Base-by-base conservation (phyloP, 1,140 invertebrate species). In the Drosophila elegans region DNA sequence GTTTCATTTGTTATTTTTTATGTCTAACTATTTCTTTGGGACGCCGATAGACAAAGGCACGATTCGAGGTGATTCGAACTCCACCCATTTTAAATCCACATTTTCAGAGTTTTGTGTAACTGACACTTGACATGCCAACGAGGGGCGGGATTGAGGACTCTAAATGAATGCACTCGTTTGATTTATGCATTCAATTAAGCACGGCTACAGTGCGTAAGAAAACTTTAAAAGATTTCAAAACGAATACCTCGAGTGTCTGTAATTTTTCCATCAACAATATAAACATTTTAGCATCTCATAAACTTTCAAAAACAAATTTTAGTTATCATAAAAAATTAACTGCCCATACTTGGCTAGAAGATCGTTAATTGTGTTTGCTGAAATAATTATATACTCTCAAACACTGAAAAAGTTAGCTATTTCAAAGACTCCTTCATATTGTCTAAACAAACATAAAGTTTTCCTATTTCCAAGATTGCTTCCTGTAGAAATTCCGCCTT, bases 111-210 rank as follows among this genome's bases (percentile, higher is more conserved):
- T 84, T 80, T 74, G 68, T 59, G 67, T 45, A 69, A 64, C 78
- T 88, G 83, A 86, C 83, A 86, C 75, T 82, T 88, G 83, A 88
- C 83, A 88, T 82, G 82, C 78, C 78, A 75, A 2, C 34, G 21
- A 21, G 54, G 74, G 57, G 49, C 61, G 74, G 49, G 21, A 38
- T 46, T 27, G 49, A 48, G 67, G 51, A 69, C 67, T 71, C 84
- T 74, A 69, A 77, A 76, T 79, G 83, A 86, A 79, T 88, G 83
- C 83, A 88, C 83, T 81, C 61, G 54, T 49, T 77, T 80, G 83
- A 86, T 86, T 86, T 86, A 86, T 86, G 74, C 55, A 86, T 86
- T 88, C 83, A 88, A 88, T 86, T 88, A 86, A 55, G 71, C 71
- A 62, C 56, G 55, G 60, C 60, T 72, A 72, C 79, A 51, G 62